These are phyloP conservation scores for Podotricha telesiphe DNA, from an alignment of 2,888 invertebrate genomes.

Conservation along the genomic window DNA sequence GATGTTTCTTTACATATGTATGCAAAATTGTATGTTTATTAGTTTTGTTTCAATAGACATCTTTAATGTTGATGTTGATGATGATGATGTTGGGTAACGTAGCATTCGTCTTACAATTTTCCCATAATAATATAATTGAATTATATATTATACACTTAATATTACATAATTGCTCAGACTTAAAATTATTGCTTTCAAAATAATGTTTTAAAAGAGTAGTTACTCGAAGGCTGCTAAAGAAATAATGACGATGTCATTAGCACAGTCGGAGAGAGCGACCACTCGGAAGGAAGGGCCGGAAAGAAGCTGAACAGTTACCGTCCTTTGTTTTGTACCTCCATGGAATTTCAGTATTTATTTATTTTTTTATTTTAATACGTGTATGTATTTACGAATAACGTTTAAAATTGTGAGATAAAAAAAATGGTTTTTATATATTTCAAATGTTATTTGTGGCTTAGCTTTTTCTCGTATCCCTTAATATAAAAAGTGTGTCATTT, in stretches of 20 bases:
- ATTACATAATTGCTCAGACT: background rate
- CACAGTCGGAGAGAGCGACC: slow-evolving; percentile 4
- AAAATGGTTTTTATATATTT: no score
- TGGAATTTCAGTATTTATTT: background rate
- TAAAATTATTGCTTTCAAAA: background rate
- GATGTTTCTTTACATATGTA: no score
- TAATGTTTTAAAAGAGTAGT: slow-evolving; percentile 1
- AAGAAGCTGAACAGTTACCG: slow-evolving; percentile 19
- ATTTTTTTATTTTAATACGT: slow-evolving; percentile 12
- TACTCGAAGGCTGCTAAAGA: slow-evolving; percentile 5
- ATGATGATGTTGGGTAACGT: no score
- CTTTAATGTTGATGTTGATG: no score
- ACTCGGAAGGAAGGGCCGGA: slow-evolving; percentile 25
- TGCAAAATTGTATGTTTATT: no score
- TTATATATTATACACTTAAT: background rate
- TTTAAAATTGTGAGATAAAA: no score
- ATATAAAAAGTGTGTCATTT: no score
- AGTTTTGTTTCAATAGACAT: no score
- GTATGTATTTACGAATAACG: background rate
- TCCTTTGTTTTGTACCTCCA: slow-evolving; percentile 12
- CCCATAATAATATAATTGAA: background rate
- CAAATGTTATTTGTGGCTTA: no score
- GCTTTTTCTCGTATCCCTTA: no score
- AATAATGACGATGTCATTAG: slow-evolving; percentile 21
- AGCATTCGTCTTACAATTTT: no score